These are phyloP conservation scores for Philaethria dido DNA, from an alignment of 2,888 invertebrate species.

Conservation along the genomic window DNA sequence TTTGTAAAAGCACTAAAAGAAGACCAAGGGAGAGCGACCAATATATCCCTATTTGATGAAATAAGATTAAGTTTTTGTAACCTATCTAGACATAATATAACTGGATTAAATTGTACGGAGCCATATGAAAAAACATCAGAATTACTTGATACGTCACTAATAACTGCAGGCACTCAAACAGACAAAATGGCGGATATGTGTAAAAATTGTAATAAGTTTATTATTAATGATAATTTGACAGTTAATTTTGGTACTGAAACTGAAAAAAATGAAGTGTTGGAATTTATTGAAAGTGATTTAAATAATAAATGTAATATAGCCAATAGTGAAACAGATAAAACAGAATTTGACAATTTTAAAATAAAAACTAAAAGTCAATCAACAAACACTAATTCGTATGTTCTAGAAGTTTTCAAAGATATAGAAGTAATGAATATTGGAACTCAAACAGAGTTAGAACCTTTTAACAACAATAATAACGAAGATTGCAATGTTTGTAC, in stretches of 20 bases:
- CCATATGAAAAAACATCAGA: constrained; percentile 47
- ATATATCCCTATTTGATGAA: constrained; percentile 74
- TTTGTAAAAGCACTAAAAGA: constrained; percentile 66
- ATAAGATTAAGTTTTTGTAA: constrained; percentile 70
- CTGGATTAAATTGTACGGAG: constrained; percentile 49
- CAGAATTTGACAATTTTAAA: neutral
- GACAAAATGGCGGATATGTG: constrained; percentile 42
- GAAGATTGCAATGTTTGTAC: constrained; percentile 48
- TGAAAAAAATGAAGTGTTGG: constrained; percentile 13
- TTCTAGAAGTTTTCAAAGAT: constrained; percentile 40
- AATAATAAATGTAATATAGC: neutral
- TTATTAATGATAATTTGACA: constrained; percentile 11
- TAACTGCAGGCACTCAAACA: constrained; percentile 55
- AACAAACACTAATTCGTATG: constrained; percentile 32
- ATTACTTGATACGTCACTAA: constrained; percentile 48
- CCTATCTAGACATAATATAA: constrained; percentile 55
- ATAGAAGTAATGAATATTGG: constrained; percentile 42
- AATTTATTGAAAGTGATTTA: neutral
- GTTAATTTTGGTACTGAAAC: constrained; percentile 39
- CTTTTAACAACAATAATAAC: constrained; percentile 54
- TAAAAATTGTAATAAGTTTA: constrained; percentile 19
- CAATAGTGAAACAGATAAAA: neutral
- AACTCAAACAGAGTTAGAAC: constrained; percentile 41
- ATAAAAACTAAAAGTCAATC: constrained; percentile 32
- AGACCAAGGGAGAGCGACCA: constrained; percentile 68